A percentile compares a stretch with the other conserved stretches of the same genome.
Evolutionary conservation across 2,113 vertebrate species (phyloP).

Genomic region (Ahaetulla prasina): DNA sequence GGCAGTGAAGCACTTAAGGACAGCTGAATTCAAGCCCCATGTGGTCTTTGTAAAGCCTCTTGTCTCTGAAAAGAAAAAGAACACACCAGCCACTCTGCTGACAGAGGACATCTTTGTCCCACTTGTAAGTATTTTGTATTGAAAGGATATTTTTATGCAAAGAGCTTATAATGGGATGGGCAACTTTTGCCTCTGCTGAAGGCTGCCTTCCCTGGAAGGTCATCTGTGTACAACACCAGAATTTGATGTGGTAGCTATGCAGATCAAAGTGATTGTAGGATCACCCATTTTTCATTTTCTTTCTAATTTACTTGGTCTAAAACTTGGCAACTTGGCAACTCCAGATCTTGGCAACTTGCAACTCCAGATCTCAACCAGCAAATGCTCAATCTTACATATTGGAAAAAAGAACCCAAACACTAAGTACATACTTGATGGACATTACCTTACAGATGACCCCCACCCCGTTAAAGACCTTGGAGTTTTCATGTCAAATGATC

Average conservation of each 20-base stretch:
- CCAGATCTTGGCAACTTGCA: too few species aligned
- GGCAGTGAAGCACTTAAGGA: slow-evolving; percentile 83
- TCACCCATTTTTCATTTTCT: neutral
- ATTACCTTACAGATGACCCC: too few species aligned
- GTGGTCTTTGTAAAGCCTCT: slow-evolving; percentile 84
- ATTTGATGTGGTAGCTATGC: neutral
- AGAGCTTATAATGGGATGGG: neutral
- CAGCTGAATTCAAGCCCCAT: slow-evolving; percentile 85
- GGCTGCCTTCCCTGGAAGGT: neutral
- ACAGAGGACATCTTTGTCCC: slow-evolving; percentile 70
- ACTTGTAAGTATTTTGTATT: slow-evolving; percentile 57
- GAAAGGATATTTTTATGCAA: neutral
- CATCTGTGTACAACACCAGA: neutral
- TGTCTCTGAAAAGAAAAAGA: slow-evolving; percentile 69
- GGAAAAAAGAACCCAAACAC: too few species aligned
- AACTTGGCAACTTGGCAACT: too few species aligned
- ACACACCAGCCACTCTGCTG: slow-evolving; percentile 68
- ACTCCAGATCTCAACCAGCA: too few species aligned
- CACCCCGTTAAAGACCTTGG: too few species aligned
- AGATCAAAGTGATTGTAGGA: neutral
- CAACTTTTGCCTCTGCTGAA: neutral
- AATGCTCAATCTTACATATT: too few species aligned
- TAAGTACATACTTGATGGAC: too few species aligned
- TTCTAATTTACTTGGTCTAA: neutral
- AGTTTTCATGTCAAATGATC: too few species aligned